A percentile compares a stretch with the other conserved stretches of the same genome.
These are phyloP conservation scores for Pristionchus pacificus DNA, from an alignment of 1,140 invertebrate species.

Conservation along the genomic window DNA sequence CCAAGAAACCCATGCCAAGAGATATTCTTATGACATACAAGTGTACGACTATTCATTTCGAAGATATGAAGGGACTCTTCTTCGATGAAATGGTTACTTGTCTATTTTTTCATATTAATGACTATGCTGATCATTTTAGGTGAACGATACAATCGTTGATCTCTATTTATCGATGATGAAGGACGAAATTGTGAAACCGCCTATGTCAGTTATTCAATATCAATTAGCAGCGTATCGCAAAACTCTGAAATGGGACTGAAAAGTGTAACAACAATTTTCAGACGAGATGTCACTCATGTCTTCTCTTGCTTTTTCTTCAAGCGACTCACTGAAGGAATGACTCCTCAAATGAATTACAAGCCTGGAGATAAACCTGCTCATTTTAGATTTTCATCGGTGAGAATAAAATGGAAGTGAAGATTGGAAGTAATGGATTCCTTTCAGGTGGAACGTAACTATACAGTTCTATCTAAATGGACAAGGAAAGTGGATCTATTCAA, in stretches of 20 bases:
- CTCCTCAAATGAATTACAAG: background rate
- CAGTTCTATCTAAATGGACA: background rate
- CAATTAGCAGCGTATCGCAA: background rate
- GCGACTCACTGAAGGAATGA: background rate
- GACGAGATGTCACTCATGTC: background rate
- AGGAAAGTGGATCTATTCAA: background rate
- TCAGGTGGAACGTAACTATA: background rate
- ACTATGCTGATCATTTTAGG: background rate
- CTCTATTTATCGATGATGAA: background rate
- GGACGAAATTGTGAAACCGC: too few species aligned
- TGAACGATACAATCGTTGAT: background rate
- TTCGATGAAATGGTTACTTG: background rate
- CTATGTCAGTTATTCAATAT: background rate
- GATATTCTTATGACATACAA: background rate
- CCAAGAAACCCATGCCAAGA: background rate
- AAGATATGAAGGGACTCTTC: background rate
- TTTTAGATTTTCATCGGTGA: background rate
- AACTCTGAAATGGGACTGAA: background rate
- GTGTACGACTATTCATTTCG: background rate
- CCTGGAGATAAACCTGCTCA: background rate
- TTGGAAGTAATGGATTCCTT: background rate
- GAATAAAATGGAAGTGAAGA: background rate
- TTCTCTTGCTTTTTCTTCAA: background rate
- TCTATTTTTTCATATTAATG: background rate
- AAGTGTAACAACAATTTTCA: background rate